phyloP scores from a whole-genome alignment of 1,140 invertebrate species.

The Venturia canescens region DNA sequence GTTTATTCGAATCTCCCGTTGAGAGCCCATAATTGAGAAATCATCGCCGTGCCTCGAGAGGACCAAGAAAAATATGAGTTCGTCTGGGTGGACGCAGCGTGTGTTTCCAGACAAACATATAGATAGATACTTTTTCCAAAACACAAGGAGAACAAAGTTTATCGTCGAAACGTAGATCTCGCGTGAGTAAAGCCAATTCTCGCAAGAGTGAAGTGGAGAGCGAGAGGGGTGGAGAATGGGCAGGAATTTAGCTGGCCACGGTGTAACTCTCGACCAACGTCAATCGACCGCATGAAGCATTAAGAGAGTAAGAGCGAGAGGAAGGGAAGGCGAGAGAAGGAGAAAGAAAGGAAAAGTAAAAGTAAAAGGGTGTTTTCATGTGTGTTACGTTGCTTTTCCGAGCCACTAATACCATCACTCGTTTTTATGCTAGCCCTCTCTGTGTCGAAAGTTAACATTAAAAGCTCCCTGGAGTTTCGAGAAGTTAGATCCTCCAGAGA shows the following conservation, averaged over 20 bases:
- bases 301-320: neutral
- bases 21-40: no score
- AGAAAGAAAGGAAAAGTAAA: neutral
- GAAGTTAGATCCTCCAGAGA: slow-evolving; percentile 1
- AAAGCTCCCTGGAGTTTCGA: slow-evolving; percentile 30
- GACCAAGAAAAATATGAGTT: neutral
- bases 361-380: neutral
- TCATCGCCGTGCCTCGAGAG: no score
- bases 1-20: no score
- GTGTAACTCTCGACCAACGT: slow-evolving; percentile 35
- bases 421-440: slow-evolving; percentile 15
- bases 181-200: slow-evolving; percentile 41
- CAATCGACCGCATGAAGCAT: slow-evolving; percentile 27
- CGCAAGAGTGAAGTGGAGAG: slow-evolving; percentile 3
- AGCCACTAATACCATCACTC: neutral
- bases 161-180: slow-evolving; percentile 31
- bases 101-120: slow-evolving; percentile 7
- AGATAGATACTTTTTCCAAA: neutral
- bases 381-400: slow-evolving; percentile 31
- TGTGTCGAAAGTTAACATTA: slow-evolving; percentile 32
- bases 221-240: neutral
- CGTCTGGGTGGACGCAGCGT: neutral
- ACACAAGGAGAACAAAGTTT: slow-evolving; percentile 33
- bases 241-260: slow-evolving; percentile 12
- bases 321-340: neutral